Percentiles rank a stretch among this genome's conserved stretches.
Conservation (phyloP, 2,888 invertebrate genomes). For the Salpingus planirostris region DNA sequence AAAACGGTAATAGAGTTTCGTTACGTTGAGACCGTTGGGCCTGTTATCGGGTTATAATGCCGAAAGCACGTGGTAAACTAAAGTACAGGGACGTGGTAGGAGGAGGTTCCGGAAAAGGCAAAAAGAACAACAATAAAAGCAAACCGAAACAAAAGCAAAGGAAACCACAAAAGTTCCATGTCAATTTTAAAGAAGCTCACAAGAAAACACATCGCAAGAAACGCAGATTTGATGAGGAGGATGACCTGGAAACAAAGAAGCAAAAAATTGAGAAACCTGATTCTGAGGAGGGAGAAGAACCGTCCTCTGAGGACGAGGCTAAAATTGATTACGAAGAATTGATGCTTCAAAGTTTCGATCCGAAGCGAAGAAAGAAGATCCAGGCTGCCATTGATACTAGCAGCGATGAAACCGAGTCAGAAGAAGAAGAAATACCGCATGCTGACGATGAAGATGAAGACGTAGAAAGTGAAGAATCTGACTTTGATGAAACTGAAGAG, state of each 20-base stretch:
- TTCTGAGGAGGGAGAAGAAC: slow-evolving; percentile 4
- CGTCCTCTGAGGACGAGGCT: slow-evolving; percentile 15
- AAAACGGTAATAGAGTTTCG: too few species aligned
- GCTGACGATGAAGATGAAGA: slow-evolving; percentile 25
- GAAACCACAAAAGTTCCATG: slow-evolving; percentile 23
- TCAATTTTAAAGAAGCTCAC: slow-evolving; percentile 10
- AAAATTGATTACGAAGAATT: slow-evolving; percentile 22
- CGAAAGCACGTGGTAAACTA: slow-evolving; percentile 7
- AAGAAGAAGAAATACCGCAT: slow-evolving; percentile 22
- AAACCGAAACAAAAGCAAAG: slow-evolving; percentile 11
- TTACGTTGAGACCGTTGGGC: too few species aligned
- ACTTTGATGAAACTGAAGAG: slow-evolving; percentile 14
- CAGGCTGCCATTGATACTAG: slow-evolving; percentile 37
- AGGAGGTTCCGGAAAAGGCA: slow-evolving; percentile 9
- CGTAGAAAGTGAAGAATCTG: slow-evolving; percentile 11
- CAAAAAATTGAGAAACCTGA: slow-evolving; percentile 15
- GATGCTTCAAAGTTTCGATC: slow-evolving; percentile 22
- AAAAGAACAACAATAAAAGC: slow-evolving; percentile 17
- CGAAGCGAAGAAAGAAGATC: slow-evolving; percentile 16
- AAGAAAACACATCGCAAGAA: slow-evolving; percentile 17
- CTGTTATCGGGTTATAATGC: too few species aligned
- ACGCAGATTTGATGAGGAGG: slow-evolving; percentile 38
- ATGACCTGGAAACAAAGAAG: slow-evolving; percentile 28
- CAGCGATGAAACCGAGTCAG: slow-evolving; percentile 20
- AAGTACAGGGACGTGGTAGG: slow-evolving; percentile 13